Evolutionary conservation across 2,888 invertebrate genomes (phyloP).

Genomic region (Stenolophus ochropezus): DNA sequence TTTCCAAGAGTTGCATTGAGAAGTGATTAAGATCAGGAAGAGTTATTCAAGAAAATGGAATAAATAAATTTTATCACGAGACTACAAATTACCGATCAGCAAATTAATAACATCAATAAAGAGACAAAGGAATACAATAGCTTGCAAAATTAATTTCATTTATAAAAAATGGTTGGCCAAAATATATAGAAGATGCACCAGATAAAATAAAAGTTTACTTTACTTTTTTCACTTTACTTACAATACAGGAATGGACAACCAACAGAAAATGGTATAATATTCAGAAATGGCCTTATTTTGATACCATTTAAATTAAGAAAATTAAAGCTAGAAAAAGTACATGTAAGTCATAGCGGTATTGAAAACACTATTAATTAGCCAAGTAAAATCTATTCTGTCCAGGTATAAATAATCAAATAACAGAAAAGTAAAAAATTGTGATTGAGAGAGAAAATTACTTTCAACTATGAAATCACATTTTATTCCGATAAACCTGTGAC

Average conservation of each 20-base stretch:
- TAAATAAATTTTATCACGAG: constrained; percentile 6
- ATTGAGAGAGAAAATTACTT: constrained; percentile 29
- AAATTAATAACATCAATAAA: constrained; percentile 31
- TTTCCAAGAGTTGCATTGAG: background rate
- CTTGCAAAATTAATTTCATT: constrained; percentile 1
- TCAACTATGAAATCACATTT: constrained; percentile 59
- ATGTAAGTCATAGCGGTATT: constrained; percentile 44
- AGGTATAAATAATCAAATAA: constrained; percentile 33
- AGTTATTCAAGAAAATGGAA: background rate
- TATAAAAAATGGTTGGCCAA: constrained; percentile 23
- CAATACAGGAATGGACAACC: constrained; percentile 34
- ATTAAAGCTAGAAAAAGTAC: constrained; percentile 16
- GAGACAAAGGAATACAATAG: background rate
- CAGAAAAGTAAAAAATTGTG: constrained; percentile 37
- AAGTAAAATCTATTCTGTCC: constrained; percentile 28
- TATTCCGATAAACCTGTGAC: constrained; percentile 61
- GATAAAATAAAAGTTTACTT: constrained; percentile 34
- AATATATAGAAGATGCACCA: background rate
- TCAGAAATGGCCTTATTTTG: constrained; percentile 19
- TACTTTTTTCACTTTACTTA: too few relatives aligned
- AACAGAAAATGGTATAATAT: constrained; percentile 31
- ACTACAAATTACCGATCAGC: constrained; percentile 29
- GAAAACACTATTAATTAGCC: constrained; percentile 30
- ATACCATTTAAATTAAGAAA: constrained; percentile 47
- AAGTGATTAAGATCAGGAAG: background rate